Evolutionary conservation across 2,888 invertebrate genomes (phyloP).

Genomic region (Heliconius ethilla): DNA sequence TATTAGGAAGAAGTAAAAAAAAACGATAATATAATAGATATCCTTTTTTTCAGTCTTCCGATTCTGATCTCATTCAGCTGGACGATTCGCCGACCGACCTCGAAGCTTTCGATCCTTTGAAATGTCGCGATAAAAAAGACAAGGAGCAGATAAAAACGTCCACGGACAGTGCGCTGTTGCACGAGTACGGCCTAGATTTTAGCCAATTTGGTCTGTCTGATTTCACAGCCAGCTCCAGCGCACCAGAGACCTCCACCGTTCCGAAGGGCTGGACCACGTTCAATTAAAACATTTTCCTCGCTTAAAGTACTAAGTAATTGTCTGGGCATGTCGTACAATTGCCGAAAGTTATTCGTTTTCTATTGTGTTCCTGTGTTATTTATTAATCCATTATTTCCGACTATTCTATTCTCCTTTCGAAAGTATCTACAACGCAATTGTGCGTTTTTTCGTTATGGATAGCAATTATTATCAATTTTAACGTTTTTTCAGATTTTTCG

Average conservation of each 20-base stretch:
- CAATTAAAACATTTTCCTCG: conserved; percentile 52
- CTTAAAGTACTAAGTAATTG: background rate
- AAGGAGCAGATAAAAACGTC: conserved; percentile 69
- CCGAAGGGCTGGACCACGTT: conserved; percentile 77
- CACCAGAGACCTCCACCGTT: conserved; percentile 57
- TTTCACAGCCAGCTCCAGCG: conserved; percentile 60
- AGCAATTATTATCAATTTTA: background rate
- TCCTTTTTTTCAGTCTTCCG: conserved; percentile 76
- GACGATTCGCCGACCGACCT: conserved; percentile 72
- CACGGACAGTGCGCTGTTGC: conserved; percentile 85
- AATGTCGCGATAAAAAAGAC: conserved; percentile 65
- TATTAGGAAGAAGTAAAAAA: conserved; percentile 28
- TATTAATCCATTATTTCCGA: background rate
- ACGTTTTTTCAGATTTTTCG: no score
- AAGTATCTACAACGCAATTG: conserved; percentile 9
- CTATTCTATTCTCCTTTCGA: background rate
- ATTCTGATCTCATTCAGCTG: conserved; percentile 76
- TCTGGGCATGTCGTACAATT: background rate
- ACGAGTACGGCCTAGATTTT: conserved; percentile 89
- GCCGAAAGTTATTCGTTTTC: conserved; percentile 6
- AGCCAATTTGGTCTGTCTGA: conserved; percentile 77
- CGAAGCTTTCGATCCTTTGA: conserved; percentile 75
- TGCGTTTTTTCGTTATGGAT: conserved; percentile 21
- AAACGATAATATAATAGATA: conserved; percentile 54
- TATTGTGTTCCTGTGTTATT: background rate